phyloP scores from a whole-genome alignment of 2,797 vertebrate species.

The Parotocinclus haroldoi region DNA sequence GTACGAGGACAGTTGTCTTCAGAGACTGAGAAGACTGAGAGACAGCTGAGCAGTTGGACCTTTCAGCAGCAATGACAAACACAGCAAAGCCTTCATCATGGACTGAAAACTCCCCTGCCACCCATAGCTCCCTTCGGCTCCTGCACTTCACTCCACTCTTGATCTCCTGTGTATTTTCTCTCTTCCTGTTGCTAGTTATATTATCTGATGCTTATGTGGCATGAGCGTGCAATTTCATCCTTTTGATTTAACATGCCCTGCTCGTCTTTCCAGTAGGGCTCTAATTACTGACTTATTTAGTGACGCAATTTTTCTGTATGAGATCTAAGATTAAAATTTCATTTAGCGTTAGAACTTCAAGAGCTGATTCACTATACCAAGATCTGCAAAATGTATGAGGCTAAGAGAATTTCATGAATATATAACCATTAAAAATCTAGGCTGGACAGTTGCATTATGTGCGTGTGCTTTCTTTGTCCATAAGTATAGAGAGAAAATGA shows the following conservation, averaged over 20 bases:
- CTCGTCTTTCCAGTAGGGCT: slow-evolving; percentile 35
- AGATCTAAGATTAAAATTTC: background rate
- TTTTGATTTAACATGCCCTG: slow-evolving; percentile 50
- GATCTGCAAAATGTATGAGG: background rate
- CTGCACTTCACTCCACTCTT: slow-evolving; percentile 8
- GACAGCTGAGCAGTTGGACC: slow-evolving; percentile 51
- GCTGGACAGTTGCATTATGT: no score
- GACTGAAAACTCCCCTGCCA: slow-evolving; percentile 10
- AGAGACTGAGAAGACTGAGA: slow-evolving; percentile 51
- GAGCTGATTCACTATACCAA: slow-evolving; percentile 2
- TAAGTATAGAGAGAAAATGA: no score
- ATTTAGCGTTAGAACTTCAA: background rate
- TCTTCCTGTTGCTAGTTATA: slow-evolving; percentile 6
- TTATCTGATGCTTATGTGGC: slow-evolving; percentile 6
- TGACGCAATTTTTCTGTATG: background rate
- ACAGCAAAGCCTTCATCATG: slow-evolving; percentile 37
- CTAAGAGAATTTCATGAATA: no score
- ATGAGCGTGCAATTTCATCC: slow-evolving; percentile 26
- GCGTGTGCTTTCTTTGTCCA: no score
- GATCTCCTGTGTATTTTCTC: slow-evolving; percentile 14
- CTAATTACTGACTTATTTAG: slow-evolving; percentile 42
- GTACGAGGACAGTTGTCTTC: slow-evolving; percentile 47
- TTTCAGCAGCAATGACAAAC: slow-evolving; percentile 34
- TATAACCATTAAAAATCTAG: no score
- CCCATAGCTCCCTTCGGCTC: slow-evolving; percentile 4